Percentiles rank a stretch among this genome's conserved stretches.
Evolutionary conservation across 2,113 vertebrate species (phyloP).

Genomic region (Procapra przewalskii): DNA sequence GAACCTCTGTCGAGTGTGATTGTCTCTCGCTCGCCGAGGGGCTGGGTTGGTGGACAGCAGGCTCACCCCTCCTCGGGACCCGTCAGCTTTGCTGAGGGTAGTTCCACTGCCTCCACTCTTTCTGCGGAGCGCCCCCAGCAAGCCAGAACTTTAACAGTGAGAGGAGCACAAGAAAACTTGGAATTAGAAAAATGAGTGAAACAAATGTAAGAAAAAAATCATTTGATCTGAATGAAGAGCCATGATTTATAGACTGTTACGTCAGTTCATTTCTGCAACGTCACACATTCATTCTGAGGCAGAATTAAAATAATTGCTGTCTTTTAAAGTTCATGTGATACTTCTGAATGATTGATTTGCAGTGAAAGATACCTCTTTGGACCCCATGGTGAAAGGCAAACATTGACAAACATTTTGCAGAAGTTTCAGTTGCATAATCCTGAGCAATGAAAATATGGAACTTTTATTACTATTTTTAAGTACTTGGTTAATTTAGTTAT

Average conservation of each 20-base stretch:
- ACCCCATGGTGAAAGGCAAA: background rate
- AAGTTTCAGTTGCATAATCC: background rate
- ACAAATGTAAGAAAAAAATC: background rate
- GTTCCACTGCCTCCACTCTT: too few species aligned
- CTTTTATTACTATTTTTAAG: background rate
- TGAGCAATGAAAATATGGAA: background rate
- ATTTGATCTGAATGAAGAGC: background rate
- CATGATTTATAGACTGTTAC: background rate
- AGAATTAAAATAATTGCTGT: background rate
- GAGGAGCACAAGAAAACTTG: background rate
- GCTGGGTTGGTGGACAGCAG: too few species aligned
- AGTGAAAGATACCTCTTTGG: background rate
- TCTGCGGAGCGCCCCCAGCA: too few species aligned
- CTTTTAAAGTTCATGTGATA: background rate
- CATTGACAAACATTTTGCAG: background rate
- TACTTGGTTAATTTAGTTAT: background rate
- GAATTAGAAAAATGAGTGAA: background rate
- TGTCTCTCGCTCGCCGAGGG: too few species aligned
- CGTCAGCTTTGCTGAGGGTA: too few species aligned
- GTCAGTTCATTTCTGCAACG: background rate
- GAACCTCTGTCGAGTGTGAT: too few species aligned
- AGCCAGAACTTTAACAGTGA: too few species aligned
- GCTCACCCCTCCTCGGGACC: too few species aligned
- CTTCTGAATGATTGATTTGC: too few species aligned
- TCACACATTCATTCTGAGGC: background rate